Base-by-base conservation (phyloP, 2,797 vertebrate genomes). In the Manis javanica region DNA sequence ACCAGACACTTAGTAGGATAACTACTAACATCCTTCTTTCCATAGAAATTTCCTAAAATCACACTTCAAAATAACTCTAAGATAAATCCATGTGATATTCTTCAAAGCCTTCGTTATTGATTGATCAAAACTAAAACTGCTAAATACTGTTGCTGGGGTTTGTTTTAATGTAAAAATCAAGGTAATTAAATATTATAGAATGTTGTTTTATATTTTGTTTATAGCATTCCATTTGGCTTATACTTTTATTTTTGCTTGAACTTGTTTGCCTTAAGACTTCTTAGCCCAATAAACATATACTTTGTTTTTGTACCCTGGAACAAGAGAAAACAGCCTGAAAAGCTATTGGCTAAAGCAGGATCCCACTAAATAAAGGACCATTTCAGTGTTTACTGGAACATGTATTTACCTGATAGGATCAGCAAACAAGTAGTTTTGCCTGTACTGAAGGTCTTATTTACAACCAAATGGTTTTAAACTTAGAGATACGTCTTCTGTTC, bases 101-200 rank as follows among this genome's bases (percentile, higher is more conserved):
- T 21, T 90, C 24, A 69, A 84, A 59, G 18, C 49, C 71, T 90
- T 94, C 49, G 13, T 55, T 49, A 81, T 37, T 85, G n/a, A 78
- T 21, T 37, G 64, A 75, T 5, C n/a, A 75, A 64, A 95, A 82
- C 46, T 53, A 90, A 96, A 91, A 72, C 2, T 74, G 71, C 31
- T 79, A 81, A 68, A 92, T 68, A 74, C 21, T 79, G 7, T 90
- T 16, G 59, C 16, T 90, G 23, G 29, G 21, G 42, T 61, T 79
- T 74, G 14, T 87, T 90, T 78, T 61, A 94, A 94, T 51, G 61
- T 51, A 77, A 94, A 46, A 79, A 89, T 77, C 39, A 81, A 93
- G 39, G 34, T 63, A 91, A 87, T 79, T 78, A 87, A 15, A 34
- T 57, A 77, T 72, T 37, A 29, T 2, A 66, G n/a, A 53, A 87